Evolutionary conservation across 1,140 invertebrate genomes (phyloP).

Genomic region (Drosophila pachea): DNA sequence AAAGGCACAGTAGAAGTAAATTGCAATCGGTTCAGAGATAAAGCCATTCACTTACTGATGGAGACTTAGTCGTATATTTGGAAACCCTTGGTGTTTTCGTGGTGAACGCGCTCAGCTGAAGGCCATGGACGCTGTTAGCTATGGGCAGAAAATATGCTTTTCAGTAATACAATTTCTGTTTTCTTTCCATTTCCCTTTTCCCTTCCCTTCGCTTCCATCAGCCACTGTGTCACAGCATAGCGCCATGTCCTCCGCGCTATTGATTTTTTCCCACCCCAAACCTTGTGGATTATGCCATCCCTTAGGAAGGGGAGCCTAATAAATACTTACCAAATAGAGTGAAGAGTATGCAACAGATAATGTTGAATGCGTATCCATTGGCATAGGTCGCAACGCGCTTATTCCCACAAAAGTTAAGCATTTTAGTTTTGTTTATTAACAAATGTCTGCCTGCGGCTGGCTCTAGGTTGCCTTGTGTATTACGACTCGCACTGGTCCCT

Average conservation of each 20-base stretch:
- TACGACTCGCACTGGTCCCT: constrained; percentile 32
- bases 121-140: constrained; percentile 52
- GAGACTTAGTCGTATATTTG: constrained; percentile 81
- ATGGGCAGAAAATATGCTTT: constrained; percentile 18
- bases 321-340: constrained; percentile 42
- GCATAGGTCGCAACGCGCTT: constrained; percentile 15
- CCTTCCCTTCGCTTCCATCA: not conserved
- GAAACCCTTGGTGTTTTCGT: constrained; percentile 81
- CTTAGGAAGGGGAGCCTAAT: not conserved
- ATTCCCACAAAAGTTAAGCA: constrained; percentile 26
- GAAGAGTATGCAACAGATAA: constrained; percentile 20
- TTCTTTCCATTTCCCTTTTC: constrained; percentile 12
- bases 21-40: not conserved
- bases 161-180: constrained; percentile 8
- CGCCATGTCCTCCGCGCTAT: constrained; percentile 34
- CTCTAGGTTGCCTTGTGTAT: not conserved
- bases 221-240: constrained; percentile 55
- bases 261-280: constrained; percentile 50
- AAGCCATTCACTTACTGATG: constrained; percentile 78
- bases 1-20: not conserved
- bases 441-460: not conserved
- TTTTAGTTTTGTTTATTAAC: constrained; percentile 28
- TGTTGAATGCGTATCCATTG: constrained; percentile 15
- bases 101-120: constrained; percentile 81
- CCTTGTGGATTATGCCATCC: not conserved